These are phyloP conservation scores for Varanus komodoensis DNA, from an alignment of 2,113 vertebrate species.

Conservation along the genomic window DNA sequence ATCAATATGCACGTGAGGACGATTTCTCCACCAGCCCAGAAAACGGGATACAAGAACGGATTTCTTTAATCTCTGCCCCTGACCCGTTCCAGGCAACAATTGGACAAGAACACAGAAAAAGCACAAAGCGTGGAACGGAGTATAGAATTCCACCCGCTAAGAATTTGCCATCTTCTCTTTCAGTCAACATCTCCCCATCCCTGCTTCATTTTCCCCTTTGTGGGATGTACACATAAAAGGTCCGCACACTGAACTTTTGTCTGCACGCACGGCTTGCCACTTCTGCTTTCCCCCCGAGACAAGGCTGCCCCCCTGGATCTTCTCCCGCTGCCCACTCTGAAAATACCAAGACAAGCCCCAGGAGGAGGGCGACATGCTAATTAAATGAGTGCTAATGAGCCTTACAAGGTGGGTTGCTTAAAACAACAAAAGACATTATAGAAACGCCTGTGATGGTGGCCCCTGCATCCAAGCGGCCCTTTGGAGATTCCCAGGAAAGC, in stretches of 20 bases:
- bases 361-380: conserved; percentile 63
- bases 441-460: neutral
- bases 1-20: neutral
- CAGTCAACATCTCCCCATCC: too few species aligned
- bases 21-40: too few species aligned
- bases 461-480: neutral
- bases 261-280: too few species aligned
- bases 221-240: neutral
- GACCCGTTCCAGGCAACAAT: neutral
- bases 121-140: neutral
- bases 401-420: conserved; percentile 65
- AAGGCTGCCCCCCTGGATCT: conserved; percentile 46
- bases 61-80: neutral
- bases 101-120: too few species aligned
- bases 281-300: neutral
- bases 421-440: neutral
- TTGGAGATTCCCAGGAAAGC: conserved; percentile 44
- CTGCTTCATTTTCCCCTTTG: too few species aligned
- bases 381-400: conserved; percentile 70
- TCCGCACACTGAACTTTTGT: neutral
- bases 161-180: neutral
- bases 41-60: neutral
- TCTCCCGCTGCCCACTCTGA: neutral
- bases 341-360: conserved; percentile 58
- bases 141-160: neutral